Evolutionary conservation across 2,888 invertebrate genomes (phyloP), one percentile per base, ranked within the genome.

Genomic region (Netelia fuscicornis): DNA sequence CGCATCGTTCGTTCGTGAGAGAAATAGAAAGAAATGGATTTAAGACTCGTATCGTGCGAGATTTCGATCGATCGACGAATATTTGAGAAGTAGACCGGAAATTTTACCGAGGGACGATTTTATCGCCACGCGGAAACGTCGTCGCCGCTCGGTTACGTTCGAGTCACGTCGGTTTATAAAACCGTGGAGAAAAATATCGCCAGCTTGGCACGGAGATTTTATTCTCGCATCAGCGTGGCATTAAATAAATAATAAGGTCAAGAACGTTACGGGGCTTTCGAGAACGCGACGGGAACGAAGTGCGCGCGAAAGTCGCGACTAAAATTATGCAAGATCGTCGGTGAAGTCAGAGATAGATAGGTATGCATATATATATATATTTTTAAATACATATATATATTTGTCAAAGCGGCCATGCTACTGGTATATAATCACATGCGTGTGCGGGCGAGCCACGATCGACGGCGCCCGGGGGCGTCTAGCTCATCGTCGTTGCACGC

Each of bases 291-390:
- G 54, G 58, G 10, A 10, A 30, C 68, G 20, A 54, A 56, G 60
- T 42, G 68, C 48, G 42, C 52, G 42, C 52, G 56, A 60, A 68
- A 64, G 68, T 79, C 56, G 70, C 13, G 64, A 70, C 56, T 64
- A 70, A 83, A 79, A 75, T 79, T 79, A 83, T 83, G 74, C 79
- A 83, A 83, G 70, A 56, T 74, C 17, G 48, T 13, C 74, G 58
- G 54, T 70, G n/a, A 44, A 79, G 70, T 54, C 78, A 13, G 62
- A 56, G 78, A 78, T 68, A 60, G 30, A 78, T 68, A 11, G 42
- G 13, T 11, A 62, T n/a, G 23, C 48, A n/a, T 44, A n/a, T n/a
- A 23, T 23, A 10, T 62, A 11, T 62, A n/a, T n/a, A n/a, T 9
- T 20, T 58, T 23, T 58, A 60, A 30, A 67, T n/a, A 42, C 6